Conservation (phyloP, 2,113 vertebrate genomes). For the Nesogale talazaci region DNA sequence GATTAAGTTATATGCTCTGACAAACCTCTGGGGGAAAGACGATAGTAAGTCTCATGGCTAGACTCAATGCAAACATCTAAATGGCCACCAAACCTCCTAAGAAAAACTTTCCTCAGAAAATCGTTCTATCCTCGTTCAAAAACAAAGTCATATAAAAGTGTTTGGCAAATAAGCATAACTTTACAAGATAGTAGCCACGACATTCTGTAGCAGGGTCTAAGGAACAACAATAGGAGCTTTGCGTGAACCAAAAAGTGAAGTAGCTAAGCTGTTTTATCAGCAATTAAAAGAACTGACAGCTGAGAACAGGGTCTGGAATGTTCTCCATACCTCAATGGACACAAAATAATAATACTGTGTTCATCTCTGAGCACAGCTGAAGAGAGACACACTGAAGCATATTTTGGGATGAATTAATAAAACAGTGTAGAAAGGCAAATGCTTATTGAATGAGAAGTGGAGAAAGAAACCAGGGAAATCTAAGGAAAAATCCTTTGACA, state of each 20-base stretch:
- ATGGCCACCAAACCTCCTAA: background rate
- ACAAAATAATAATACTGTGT: background rate
- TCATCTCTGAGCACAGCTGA: background rate
- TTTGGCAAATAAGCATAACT: background rate
- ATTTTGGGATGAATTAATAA: background rate
- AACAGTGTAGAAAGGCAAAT: slow-evolving; percentile 5
- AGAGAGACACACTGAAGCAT: background rate
- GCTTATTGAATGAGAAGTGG: background rate
- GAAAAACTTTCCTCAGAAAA: background rate
- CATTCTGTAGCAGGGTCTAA: background rate
- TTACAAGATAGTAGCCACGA: background rate
- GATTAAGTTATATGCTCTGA: background rate
- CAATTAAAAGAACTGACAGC: background rate
- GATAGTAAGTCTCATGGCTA: background rate
- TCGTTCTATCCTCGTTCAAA: background rate
- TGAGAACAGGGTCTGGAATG: background rate
- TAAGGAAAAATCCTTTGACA: slow-evolving; percentile 10
- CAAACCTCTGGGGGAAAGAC: background rate
- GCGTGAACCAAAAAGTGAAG: background rate
- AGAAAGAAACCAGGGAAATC: background rate
- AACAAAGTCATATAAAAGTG: background rate
- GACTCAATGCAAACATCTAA: background rate
- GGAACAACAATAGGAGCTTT: background rate
- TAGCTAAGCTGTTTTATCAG: background rate
- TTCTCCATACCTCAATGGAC: background rate